phyloP scores from a whole-genome alignment of 2,113 vertebrate species.

The Zosterops hypoxanthus region DNA sequence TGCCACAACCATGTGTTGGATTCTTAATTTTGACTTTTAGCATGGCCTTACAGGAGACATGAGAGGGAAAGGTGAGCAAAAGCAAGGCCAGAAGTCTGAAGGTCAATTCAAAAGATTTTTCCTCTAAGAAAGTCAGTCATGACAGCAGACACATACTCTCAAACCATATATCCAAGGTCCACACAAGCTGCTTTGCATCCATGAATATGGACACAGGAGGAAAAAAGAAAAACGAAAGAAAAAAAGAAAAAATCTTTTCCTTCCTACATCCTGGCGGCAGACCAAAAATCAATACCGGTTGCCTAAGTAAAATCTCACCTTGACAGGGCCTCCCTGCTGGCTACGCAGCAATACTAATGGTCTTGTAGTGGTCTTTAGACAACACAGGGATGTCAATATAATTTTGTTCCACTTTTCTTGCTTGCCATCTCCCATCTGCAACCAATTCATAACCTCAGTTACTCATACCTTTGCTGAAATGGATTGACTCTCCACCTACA shows the following conservation, averaged over 20 bases:
- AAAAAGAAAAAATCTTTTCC: not conserved
- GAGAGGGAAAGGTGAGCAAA: not conserved
- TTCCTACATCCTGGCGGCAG: constrained; percentile 17
- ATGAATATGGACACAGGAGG: not conserved
- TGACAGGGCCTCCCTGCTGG: constrained; percentile 68
- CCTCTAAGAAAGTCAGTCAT: not conserved
- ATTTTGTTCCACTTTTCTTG: constrained; percentile 82
- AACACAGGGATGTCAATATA: constrained; percentile 76
- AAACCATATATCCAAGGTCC: not conserved
- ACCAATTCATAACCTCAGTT: constrained; percentile 78
- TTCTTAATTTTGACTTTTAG: not conserved
- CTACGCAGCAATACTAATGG: constrained; percentile 66
- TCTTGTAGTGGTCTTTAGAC: constrained; percentile 70
- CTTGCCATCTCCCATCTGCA: constrained; percentile 77
- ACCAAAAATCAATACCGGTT: constrained; percentile 76
- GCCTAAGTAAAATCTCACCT: constrained; percentile 72
- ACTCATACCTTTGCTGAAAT: constrained; percentile 74
- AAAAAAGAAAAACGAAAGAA: not conserved
- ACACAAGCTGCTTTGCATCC: not conserved
- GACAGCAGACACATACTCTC: not conserved
- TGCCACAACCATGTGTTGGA: not conserved
- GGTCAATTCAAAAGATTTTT: not conserved
- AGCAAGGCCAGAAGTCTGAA: not conserved
- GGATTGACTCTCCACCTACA: constrained; percentile 62
- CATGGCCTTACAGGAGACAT: not conserved